A percentile compares a stretch with the other conserved stretches of the same genome.
These are phyloP conservation scores for Gastrophysa polygoni DNA, from an alignment of 2,888 invertebrate species.

Conservation along the genomic window DNA sequence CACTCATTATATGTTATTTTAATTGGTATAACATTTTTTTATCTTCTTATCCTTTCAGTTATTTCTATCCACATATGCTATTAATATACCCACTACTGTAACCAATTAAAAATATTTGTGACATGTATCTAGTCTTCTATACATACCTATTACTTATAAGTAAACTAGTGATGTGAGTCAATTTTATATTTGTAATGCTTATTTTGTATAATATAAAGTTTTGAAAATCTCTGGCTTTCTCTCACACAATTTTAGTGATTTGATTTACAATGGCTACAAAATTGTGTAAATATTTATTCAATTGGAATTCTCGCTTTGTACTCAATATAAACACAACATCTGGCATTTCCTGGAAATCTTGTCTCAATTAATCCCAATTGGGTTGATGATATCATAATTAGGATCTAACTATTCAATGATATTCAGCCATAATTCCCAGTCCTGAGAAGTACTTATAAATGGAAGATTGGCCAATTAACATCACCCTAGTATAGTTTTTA, in stretches of 20 bases:
- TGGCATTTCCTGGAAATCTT: slow-evolving; percentile 17
- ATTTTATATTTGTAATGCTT: slow-evolving; percentile 19
- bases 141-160: background rate
- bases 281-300: background rate
- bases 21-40: background rate
- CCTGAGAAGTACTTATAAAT: background rate
- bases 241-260: background rate
- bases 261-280: background rate
- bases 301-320: background rate
- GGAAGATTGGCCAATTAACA: background rate
- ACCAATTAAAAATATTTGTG: background rate
- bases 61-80: background rate
- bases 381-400: slow-evolving; percentile 3
- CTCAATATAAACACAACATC: slow-evolving; percentile 9
- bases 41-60: background rate
- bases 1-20: too few relatives aligned
- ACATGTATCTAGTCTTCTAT: background rate
- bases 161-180: slow-evolving; percentile 6
- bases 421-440: background rate
- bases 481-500: background rate
- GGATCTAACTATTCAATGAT: background rate
- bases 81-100: background rate
- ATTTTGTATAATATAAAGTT: slow-evolving; percentile 14
- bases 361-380: slow-evolving; percentile 7
- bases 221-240: background rate